phyloP scores from a whole-genome alignment of 1,140 invertebrate species.

The Spodoptera litura region DNA sequence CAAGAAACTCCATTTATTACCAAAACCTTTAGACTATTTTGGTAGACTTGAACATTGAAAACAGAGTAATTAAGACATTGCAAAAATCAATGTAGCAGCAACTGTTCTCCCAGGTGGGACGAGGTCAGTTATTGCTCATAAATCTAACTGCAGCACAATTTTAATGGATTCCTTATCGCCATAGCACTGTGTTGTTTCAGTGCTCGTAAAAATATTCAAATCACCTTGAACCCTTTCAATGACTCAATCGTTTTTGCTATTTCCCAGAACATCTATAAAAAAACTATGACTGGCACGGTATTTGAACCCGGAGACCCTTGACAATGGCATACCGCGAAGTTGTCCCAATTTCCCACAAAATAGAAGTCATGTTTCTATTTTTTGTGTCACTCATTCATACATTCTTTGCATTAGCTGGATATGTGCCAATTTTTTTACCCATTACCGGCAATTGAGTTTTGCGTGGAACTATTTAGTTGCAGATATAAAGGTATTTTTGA shows the following conservation, averaged over 20 bases:
- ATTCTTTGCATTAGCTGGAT: conserved; percentile 43
- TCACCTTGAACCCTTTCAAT: conserved; percentile 14
- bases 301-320: conserved; percentile 27
- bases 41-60: no score
- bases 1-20: no score
- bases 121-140: conserved; percentile 14
- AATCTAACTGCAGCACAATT: conserved; percentile 7
- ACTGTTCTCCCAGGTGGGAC: no score
- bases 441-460: conserved; percentile 27
- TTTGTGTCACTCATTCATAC: conserved; percentile 58
- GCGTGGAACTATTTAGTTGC: background rate
- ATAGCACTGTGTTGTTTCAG: background rate
- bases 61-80: no score
- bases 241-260: background rate
- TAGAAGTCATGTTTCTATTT: conserved; percentile 24
- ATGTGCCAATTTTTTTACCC: conserved; percentile 47
- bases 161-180: background rate
- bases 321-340: conserved; percentile 23
- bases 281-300: background rate
- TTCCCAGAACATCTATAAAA: conserved; percentile 1
- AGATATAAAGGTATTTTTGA: background rate
- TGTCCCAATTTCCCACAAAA: background rate
- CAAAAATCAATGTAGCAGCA: no score
- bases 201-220: background rate
- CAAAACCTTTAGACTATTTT: no score